Evolutionary conservation across 2,888 invertebrate genomes (phyloP).

Genomic region (Hirudinaria manillensis): DNA sequence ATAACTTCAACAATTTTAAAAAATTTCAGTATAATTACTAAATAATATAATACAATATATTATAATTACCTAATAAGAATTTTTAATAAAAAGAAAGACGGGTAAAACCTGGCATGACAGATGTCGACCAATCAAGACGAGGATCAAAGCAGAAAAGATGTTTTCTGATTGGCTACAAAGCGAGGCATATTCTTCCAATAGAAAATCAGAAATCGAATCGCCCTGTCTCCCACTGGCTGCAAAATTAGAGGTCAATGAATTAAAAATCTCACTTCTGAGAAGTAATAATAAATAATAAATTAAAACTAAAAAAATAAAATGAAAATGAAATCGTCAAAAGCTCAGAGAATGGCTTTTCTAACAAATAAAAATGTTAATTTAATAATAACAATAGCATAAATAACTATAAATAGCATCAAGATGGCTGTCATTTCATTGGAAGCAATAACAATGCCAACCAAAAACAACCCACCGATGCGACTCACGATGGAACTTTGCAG

Average conservation of each 20-base stretch:
- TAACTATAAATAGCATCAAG: not conserved
- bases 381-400: not conserved
- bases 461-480: not conserved
- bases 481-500: not conserved
- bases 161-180: slow-evolving; percentile 68
- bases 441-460: not conserved
- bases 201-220: slow-evolving; percentile 5
- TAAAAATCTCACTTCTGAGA: not conserved
- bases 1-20: too few species aligned
- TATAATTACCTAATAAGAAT: too few species aligned
- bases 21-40: too few species aligned
- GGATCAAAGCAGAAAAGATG: slow-evolving; percentile 72
- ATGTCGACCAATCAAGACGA: slow-evolving; percentile 73
- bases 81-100: not conserved
- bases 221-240: not conserved
- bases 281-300: too few species aligned
- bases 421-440: not conserved
- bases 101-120: slow-evolving; percentile 7
- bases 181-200: slow-evolving; percentile 7
- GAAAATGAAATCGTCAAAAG: too few species aligned
- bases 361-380: too few species aligned
- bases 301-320: not conserved
- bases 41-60: too few species aligned
- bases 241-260: not conserved
- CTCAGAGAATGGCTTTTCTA: too few species aligned